Evolutionary conservation across 2,888 invertebrate species (phyloP).

Genomic region (Drosophila parthenogenetica): DNA sequence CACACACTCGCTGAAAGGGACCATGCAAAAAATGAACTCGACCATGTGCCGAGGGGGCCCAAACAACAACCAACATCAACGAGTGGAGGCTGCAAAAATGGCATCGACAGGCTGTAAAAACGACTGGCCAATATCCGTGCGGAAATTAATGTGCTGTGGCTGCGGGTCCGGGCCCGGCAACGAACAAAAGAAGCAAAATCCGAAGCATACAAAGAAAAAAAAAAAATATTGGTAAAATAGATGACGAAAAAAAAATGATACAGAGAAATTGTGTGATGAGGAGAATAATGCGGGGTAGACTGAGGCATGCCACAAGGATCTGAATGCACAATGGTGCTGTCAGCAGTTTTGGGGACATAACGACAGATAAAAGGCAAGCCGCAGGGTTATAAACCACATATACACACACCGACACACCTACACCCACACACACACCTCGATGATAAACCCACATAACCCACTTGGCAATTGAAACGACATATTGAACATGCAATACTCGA

Average conservation of each 20-base stretch:
- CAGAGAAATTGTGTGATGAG: constrained; percentile 12
- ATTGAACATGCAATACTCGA: constrained; percentile 46
- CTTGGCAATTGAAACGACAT: constrained; percentile 61
- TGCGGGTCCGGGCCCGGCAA: constrained; percentile 17
- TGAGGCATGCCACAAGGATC: constrained; percentile 36
- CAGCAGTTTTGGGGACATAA: constrained; percentile 64
- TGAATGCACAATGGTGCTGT: constrained; percentile 60
- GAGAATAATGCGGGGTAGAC: background rate
- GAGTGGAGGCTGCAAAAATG: constrained; percentile 12
- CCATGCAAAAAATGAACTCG: constrained; percentile 35
- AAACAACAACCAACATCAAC: constrained; percentile 1
- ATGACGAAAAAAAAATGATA: constrained; percentile 34
- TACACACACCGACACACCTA: constrained; percentile 1
- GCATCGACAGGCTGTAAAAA: constrained; percentile 52
- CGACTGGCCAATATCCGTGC: constrained; percentile 75
- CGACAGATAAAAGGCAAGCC: constrained; percentile 64
- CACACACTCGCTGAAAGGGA: constrained; percentile 8
- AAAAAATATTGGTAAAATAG: constrained; percentile 8
- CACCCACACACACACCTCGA: background rate
- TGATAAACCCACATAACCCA: constrained; percentile 33
- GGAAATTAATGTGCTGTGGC: constrained; percentile 79
- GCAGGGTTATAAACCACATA: constrained; percentile 55
- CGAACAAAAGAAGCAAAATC: constrained; percentile 25
- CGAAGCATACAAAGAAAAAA: constrained; percentile 9
- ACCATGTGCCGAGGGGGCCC: constrained; percentile 24